phyloP scores from a whole-genome alignment of 2,888 invertebrate genomes.

The Eristalis intricaria region DNA sequence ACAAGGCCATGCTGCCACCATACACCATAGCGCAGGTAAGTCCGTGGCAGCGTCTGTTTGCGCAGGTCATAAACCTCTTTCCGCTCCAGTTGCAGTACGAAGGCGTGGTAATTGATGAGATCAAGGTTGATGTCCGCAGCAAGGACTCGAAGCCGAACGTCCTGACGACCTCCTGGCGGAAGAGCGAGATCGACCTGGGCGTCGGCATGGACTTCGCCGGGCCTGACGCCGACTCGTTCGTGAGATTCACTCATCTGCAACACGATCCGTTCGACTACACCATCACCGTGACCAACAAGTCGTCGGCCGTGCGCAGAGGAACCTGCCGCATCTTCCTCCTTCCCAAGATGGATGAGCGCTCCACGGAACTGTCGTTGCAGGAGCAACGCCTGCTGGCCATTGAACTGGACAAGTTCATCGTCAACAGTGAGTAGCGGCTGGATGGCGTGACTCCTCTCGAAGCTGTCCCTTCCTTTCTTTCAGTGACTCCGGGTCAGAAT shows the following conservation, averaged over 20 bases:
- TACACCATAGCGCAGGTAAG: slow-evolving; percentile 83
- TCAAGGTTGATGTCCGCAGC: slow-evolving; percentile 74
- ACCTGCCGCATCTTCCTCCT: slow-evolving; percentile 87
- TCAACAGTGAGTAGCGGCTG: slow-evolving; percentile 82
- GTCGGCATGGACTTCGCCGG: slow-evolving; percentile 89
- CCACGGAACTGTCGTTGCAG: slow-evolving; percentile 83
- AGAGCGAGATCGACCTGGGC: slow-evolving; percentile 89
- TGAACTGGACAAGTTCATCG: slow-evolving; percentile 86
- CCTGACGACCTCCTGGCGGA: slow-evolving; percentile 89
- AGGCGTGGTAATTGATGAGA: slow-evolving; percentile 67
- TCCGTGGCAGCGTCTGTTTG: background rate
- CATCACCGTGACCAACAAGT: slow-evolving; percentile 84
- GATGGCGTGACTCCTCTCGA: background rate
- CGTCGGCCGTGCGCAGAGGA: slow-evolving; percentile 81
- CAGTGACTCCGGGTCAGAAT: slow-evolving; percentile 87
- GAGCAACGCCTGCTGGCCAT: slow-evolving; percentile 85
- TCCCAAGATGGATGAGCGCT: slow-evolving; percentile 86
- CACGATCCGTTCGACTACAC: slow-evolving; percentile 87
- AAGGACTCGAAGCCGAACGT: slow-evolving; percentile 81
- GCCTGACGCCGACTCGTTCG: slow-evolving; percentile 87
- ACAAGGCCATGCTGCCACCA: slow-evolving; percentile 84
- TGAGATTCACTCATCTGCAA: slow-evolving; percentile 89
- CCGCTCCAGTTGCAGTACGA: slow-evolving; percentile 5
- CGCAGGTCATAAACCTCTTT: background rate
- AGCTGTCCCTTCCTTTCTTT: background rate